Conservation (phyloP, 1,140 invertebrate species). For the Ephestia elutella region DNA sequence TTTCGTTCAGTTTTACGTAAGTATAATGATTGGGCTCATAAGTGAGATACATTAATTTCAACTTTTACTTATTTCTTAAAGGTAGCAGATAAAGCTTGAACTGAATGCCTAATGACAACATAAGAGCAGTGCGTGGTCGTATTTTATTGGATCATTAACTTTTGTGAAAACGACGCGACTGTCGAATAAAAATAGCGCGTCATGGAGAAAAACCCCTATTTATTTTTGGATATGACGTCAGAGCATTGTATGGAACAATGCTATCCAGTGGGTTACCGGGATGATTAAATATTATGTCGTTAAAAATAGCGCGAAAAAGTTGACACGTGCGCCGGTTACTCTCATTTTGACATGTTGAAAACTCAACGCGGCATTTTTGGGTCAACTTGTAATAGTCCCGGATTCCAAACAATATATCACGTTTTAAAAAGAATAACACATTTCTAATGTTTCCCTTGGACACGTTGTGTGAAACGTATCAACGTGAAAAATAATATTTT, state of each 20-base stretch:
- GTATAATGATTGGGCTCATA: neutral
- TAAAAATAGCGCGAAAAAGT: conserved; percentile 59
- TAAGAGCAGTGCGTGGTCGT: neutral
- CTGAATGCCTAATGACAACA: neutral
- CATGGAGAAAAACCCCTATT: conserved; percentile 5
- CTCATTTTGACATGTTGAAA: conserved; percentile 43
- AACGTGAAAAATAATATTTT: neutral
- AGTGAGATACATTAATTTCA: neutral
- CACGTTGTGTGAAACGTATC: conserved; percentile 15
- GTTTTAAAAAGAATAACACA: conserved; percentile 37
- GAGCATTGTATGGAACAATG: conserved; percentile 22
- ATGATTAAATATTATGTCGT: conserved; percentile 40
- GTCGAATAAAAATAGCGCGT: neutral
- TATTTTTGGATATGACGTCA: conserved; percentile 19
- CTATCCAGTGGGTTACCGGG: conserved; percentile 20
- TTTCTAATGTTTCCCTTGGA: conserved; percentile 35
- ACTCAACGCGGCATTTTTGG: conserved; percentile 56
- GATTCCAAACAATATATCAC: conserved; percentile 44
- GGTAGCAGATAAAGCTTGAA: neutral
- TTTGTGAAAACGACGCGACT: neutral
- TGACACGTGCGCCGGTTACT: conserved; percentile 45
- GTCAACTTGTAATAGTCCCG: conserved; percentile 50
- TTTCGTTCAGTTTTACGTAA: too few species aligned
- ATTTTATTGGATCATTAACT: neutral
- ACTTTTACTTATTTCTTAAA: neutral